phyloP scores from a whole-genome alignment of 2,797 vertebrate species.

The Cossypha polioptera region DNA sequence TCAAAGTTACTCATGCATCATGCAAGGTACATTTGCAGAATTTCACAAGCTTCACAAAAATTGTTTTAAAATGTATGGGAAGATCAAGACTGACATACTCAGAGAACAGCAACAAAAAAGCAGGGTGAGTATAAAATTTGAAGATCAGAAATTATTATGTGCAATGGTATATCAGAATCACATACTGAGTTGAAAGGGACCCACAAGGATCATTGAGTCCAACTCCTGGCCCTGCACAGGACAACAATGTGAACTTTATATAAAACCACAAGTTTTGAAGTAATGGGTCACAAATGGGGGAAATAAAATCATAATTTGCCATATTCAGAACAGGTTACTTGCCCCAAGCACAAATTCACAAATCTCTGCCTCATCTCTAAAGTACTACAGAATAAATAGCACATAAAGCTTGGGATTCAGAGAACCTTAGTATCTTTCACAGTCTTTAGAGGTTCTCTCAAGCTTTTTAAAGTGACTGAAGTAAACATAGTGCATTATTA shows the following conservation, averaged over 20 bases:
- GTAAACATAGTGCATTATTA: background rate
- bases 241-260: background rate
- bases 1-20: background rate
- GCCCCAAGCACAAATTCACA: background rate
- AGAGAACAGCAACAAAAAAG: background rate
- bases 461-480: background rate
- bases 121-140: background rate
- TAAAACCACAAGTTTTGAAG: background rate
- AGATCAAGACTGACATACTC: background rate
- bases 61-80: background rate
- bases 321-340: background rate
- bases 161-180: background rate
- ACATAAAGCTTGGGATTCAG: background rate
- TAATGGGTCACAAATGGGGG: background rate
- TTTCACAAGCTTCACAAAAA: background rate
- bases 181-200: background rate
- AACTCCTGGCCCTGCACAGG: background rate
- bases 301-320: background rate
- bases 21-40: background rate
- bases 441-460: background rate
- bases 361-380: background rate
- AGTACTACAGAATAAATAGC: background rate
- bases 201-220: background rate
- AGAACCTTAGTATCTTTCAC: background rate
- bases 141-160: background rate